Base-by-base conservation (phyloP, 2,113 vertebrate genomes). In the Notarius lentiginosus region DNA sequence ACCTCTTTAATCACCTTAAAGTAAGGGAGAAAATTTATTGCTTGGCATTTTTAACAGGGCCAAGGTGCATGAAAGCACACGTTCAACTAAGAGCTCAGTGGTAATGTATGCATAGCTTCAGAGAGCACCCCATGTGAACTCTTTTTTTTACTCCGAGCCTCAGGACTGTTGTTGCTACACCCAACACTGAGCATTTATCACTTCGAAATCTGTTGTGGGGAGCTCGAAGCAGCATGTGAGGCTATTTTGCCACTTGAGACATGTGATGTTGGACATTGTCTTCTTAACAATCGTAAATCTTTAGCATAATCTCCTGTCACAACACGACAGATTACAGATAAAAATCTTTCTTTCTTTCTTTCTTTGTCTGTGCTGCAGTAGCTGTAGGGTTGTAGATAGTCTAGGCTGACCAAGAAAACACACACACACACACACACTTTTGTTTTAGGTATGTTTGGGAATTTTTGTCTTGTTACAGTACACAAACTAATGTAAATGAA, bases 311-410 rank as follows among this genome's bases (percentile, higher is more conserved):
- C 95, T 95, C 92, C 94, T 92, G 93, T 95, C 95, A 94, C 93
- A 94, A 95, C 94, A 95, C 61, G 49, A 93, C 91, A 95, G 94
- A 95, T 95, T 94, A 94, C 94, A 95, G 95, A 95, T 95, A 95
- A 95, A 92, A 93, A 95, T 95, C 94, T 95, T 93, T 93, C 91
- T 12, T 79, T 68, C 73, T 41, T 41, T 80, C 61, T 81, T 60
- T 61, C 68, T 84, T 49, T 75, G 70, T 86, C 47, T 55, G 93
- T 91, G 90, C 91, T 92, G 90, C 91, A 93, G 91, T 91, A 92
- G 94, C 95, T 93, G 88, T 88, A 91, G 94, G 93, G 93, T 68
- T 90, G 55, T 90, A 91, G 90, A 47, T 93, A 92, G 93, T 93
- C 93, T 88, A 82, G 92, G 91, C 90, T 82, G 68, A 90, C 53